Percentiles rank a stretch among this genome's conserved stretches.
phyloP scores from a whole-genome alignment of 2,888 invertebrate species.

The Eupithecia pulchellata region DNA sequence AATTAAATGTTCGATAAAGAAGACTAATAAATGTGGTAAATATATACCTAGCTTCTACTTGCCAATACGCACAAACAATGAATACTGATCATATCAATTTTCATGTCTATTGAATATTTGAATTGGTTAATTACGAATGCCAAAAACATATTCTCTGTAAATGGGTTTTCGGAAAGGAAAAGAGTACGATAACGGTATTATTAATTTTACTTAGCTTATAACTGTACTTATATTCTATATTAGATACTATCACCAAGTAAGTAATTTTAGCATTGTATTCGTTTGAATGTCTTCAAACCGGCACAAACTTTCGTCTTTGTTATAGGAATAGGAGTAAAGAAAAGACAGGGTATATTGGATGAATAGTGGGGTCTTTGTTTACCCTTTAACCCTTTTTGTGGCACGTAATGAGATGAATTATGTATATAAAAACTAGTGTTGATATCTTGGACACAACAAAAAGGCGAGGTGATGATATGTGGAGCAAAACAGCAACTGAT shows the following conservation, averaged over 20 bases:
- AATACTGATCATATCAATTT: conserved; percentile 8
- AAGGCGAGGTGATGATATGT: too few species aligned
- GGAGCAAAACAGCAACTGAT: too few species aligned
- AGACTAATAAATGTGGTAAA: background rate
- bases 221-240: too few species aligned
- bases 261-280: too few species aligned
- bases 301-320: too few species aligned
- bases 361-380: too few species aligned
- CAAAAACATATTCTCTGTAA: background rate
- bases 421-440: background rate
- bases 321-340: too few species aligned
- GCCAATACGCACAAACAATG: background rate
- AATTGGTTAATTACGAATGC: conserved; percentile 19
- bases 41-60: background rate
- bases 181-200: background rate
- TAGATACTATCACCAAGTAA: too few species aligned
- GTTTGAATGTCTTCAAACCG: too few species aligned
- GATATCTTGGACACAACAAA: background rate
- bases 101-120: conserved; percentile 24
- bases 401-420: too few species aligned
- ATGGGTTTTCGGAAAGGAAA: background rate
- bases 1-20: background rate
- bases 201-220: background rate
- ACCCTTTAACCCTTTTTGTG: too few species aligned
- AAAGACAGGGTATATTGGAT: too few species aligned